Percentiles rank a stretch among this genome's conserved stretches.
Evolutionary conservation across 1,140 invertebrate genomes (phyloP).

Genomic region (Apocrypta bakeri): DNA sequence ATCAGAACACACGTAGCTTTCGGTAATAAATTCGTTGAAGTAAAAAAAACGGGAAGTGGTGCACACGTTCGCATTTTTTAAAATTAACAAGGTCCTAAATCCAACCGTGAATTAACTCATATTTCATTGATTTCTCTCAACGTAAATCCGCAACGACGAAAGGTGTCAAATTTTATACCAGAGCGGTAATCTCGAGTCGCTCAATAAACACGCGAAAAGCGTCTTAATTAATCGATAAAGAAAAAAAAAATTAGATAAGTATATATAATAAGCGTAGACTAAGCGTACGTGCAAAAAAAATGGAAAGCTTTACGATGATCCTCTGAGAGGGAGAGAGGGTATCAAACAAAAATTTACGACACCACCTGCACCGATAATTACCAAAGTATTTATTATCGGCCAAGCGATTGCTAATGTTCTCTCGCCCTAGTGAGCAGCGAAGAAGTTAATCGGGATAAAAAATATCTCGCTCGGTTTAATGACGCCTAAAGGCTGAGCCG

Average conservation of each 20-base stretch:
- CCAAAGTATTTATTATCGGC: slow-evolving; percentile 46
- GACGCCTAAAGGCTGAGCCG: neutral
- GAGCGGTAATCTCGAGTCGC: slow-evolving; percentile 17
- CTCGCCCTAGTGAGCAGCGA: neutral
- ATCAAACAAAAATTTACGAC: slow-evolving; percentile 34
- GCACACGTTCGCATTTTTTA: neutral
- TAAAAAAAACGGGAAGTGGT: neutral
- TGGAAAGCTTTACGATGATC: slow-evolving; percentile 37
- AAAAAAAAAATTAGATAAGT: slow-evolving; percentile 12
- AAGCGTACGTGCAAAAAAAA: slow-evolving; percentile 9
- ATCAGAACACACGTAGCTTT: neutral
- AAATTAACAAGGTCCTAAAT: slow-evolving; percentile 24
- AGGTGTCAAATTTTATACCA: slow-evolving; percentile 29
- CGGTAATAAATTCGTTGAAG: neutral
- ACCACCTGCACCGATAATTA: slow-evolving; percentile 45
- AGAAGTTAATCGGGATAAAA: slow-evolving; percentile 16
- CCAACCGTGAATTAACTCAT: neutral
- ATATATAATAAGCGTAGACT: too few relatives aligned
- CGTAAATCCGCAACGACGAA: neutral
- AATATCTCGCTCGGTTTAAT: slow-evolving; percentile 7
- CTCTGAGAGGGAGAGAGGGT: neutral
- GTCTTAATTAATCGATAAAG: slow-evolving; percentile 48
- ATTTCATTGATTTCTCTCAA: neutral
- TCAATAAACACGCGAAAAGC: slow-evolving; percentile 23
- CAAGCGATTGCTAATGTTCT: slow-evolving; percentile 30